phyloP scores from a whole-genome alignment of 2,797 vertebrate genomes.

The Ctenosaura bakeri region DNA sequence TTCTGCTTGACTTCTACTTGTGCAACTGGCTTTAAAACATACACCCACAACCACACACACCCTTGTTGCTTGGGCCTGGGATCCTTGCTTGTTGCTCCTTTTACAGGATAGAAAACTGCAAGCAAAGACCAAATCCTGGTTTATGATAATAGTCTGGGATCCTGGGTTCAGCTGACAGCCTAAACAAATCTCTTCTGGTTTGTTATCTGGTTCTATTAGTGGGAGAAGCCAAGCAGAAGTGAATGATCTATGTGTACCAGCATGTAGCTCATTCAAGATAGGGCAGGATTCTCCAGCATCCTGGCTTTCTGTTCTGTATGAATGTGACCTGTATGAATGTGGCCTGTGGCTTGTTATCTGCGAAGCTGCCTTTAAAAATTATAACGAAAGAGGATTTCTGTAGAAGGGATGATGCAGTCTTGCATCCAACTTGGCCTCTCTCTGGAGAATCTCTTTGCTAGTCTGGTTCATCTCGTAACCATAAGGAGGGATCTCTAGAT shows the following conservation, averaged over 20 bases:
- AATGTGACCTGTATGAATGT: neutral
- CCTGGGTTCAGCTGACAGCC: neutral
- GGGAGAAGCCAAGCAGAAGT: neutral
- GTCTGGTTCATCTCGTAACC: neutral
- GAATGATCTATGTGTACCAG: neutral
- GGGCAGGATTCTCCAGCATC: neutral
- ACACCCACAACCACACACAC: neutral
- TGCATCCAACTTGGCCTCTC: neutral
- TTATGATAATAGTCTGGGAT: neutral
- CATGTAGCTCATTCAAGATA: neutral
- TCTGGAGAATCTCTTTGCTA: neutral
- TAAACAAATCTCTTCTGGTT: neutral
- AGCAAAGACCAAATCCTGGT: neutral
- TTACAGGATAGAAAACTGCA: neutral
- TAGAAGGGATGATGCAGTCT: neutral
- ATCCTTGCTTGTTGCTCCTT: neutral
- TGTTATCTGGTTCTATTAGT: neutral
- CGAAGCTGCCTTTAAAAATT: neutral
- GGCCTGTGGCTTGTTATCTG: neutral
- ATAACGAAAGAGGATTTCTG: neutral
- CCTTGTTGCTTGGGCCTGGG: neutral
- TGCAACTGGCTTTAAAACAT: neutral
- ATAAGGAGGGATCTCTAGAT: neutral
- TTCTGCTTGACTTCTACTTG: neutral
- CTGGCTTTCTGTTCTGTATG: neutral